Evolutionary conservation across 2,797 vertebrate species (phyloP).

Genomic region (Triplophysa yarkandensis): DNA sequence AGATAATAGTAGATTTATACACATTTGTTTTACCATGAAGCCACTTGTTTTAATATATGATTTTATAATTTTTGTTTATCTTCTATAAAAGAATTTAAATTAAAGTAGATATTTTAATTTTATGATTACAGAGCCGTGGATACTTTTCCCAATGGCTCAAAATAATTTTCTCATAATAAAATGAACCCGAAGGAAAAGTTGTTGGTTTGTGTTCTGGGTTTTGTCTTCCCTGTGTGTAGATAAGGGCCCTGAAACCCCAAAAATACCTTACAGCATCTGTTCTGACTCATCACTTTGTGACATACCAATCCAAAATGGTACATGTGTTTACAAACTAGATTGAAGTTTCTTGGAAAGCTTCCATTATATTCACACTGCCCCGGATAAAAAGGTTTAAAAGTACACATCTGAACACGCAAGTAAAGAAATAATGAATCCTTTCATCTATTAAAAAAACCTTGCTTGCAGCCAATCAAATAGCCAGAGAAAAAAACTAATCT

Average conservation of each 20-base stretch:
- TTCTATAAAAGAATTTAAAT: not conserved
- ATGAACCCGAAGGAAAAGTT: not conserved
- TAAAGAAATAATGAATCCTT: not conserved
- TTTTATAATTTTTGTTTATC: not conserved
- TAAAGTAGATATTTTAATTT: not conserved
- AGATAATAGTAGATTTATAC: not conserved
- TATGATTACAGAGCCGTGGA: not conserved
- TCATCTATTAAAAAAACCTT: not conserved
- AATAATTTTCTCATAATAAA: not conserved
- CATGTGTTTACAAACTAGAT: conserved; percentile 13
- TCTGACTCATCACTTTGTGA: conserved; percentile 10
- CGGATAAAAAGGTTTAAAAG: conserved; percentile 7
- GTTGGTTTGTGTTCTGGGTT: conserved; percentile 19
- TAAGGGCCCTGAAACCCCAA: not conserved
- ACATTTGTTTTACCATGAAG: not conserved
- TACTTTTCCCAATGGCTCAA: not conserved
- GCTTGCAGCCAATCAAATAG: conserved; percentile 2
- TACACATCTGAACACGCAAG: not conserved
- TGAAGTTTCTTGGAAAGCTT: not conserved
- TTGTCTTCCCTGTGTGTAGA: conserved; percentile 26
- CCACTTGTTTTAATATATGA: too few species aligned
- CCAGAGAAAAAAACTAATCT: too few species aligned
- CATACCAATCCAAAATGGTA: conserved; percentile 15
- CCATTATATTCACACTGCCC: not conserved
- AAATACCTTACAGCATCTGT: conserved; percentile 22